Evolutionary conservation across 1,140 invertebrate genomes (phyloP).

Genomic region (Zaprionus davidi): DNA sequence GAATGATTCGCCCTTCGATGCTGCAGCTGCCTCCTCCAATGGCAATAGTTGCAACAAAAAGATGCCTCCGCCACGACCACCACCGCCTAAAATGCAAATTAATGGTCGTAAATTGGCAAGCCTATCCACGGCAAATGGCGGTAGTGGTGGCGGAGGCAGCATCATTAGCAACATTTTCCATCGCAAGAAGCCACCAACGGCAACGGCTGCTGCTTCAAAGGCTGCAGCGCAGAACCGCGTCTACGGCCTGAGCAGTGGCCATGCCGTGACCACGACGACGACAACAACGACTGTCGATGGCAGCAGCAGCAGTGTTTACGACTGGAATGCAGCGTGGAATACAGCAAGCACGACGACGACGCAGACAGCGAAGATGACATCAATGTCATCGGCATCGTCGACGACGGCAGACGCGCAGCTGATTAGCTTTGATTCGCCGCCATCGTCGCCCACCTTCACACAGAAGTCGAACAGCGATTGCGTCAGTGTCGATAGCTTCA

Average conservation of each 20-base stretch:
- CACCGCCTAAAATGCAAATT: conserved; percentile 72
- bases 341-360: conserved; percentile 48
- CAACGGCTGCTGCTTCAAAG: conserved; percentile 68
- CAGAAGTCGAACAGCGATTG: conserved; percentile 90
- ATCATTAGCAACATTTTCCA: conserved; percentile 84
- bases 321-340: conserved; percentile 77
- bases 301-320: conserved; percentile 32
- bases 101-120: conserved; percentile 53
- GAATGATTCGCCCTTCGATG: conserved; percentile 75
- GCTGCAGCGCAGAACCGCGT: conserved; percentile 84
- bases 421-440: conserved; percentile 88
- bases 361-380: conserved; percentile 16
- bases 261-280: conserved; percentile 51
- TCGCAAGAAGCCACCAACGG: conserved; percentile 62
- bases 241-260: conserved; percentile 84
- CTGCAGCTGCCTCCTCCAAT: conserved; percentile 16
- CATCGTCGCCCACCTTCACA: conserved; percentile 89
- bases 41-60: conserved; percentile 65
- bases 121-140: conserved; percentile 19
- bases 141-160: conserved; percentile 26
- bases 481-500: conserved; percentile 90
- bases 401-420: conserved; percentile 82
- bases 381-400: conserved; percentile 26
- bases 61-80: conserved; percentile 78
- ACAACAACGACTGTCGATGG: conserved; percentile 27